Evolutionary conservation across 2,113 vertebrate species (phyloP).

Genomic region (Peromyscus californicus): DNA sequence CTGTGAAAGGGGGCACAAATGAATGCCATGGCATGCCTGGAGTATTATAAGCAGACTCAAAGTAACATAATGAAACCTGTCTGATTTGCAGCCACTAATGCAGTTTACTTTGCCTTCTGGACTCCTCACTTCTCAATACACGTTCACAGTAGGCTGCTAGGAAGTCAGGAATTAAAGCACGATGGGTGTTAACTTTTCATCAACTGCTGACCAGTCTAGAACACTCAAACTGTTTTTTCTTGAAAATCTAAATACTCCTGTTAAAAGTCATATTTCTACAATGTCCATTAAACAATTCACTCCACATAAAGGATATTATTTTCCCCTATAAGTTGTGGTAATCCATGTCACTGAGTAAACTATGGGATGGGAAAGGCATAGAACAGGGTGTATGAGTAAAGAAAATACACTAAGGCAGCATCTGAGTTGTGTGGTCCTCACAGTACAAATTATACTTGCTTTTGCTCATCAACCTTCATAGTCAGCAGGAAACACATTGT

Average conservation of each 20-base stretch:
- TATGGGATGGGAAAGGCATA: neutral
- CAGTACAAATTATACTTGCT: conserved; percentile 8
- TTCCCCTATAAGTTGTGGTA: neutral
- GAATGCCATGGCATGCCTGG: neutral
- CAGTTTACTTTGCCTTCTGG: conserved; percentile 49
- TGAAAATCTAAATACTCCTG: neutral
- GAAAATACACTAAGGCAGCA: neutral
- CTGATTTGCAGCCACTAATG: conserved; percentile 52
- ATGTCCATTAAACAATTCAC: conserved; percentile 5
- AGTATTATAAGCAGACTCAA: neutral
- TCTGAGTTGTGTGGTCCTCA: neutral
- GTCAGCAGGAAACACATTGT: conserved; percentile 34
- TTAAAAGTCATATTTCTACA: conserved; percentile 46
- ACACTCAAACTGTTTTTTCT: neutral
- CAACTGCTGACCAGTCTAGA: neutral
- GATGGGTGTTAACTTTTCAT: neutral
- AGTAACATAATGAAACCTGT: conserved; percentile 17
- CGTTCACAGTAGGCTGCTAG: conserved; percentile 35
- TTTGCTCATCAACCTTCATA: conserved; percentile 59
- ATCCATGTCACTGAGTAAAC: conserved; percentile 26
- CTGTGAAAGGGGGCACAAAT: conserved; percentile 35
- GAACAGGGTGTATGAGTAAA: neutral
- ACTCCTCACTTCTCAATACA: neutral
- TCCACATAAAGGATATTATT: neutral
- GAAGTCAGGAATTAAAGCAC: neutral